Percentiles rank a stretch among this genome's conserved stretches.
Conservation (phyloP, 1,140 invertebrate species). For the Muscidifurax raptorellus region DNA sequence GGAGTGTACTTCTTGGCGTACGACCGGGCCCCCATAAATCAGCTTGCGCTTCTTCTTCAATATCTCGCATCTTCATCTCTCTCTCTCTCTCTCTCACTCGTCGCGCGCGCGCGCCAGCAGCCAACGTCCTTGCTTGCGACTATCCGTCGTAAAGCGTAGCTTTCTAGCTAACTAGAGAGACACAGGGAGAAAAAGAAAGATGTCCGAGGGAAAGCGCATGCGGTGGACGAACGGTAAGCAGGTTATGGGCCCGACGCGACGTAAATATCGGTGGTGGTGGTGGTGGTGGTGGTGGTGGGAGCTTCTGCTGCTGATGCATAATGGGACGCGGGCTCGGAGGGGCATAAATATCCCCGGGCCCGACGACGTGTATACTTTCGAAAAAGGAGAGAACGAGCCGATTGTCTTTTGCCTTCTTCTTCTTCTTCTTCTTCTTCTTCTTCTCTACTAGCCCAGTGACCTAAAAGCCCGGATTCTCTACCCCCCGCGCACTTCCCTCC, state of each 20-base stretch:
- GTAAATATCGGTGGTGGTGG: constrained; percentile 2
- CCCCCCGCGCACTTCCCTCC: not conserved
- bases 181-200: not conserved
- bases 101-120: not conserved
- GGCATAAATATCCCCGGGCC: constrained; percentile 37
- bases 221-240: constrained; percentile 46
- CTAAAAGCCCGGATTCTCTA: constrained; percentile 32
- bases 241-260: constrained; percentile 9
- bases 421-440: not conserved
- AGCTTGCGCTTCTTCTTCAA: constrained; percentile 10
- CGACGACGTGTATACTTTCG: constrained; percentile 28
- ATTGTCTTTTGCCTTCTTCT: constrained; percentile 16
- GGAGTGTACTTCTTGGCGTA: not conserved
- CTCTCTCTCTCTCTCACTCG: not conserved
- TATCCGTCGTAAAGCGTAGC: constrained; percentile 10
- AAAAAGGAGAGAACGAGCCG: constrained; percentile 28
- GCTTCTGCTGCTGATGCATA: constrained; percentile 13
- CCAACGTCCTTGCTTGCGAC: not conserved
- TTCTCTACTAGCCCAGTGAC: constrained; percentile 47
- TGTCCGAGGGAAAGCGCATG: constrained; percentile 13
- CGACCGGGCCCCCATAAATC: constrained; percentile 47
- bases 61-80: not conserved
- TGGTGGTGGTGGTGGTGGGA: not conserved
- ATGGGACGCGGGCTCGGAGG: not conserved
- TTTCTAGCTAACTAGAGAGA: constrained; percentile 21